Conservation (phyloP, 2,113 vertebrate genomes). For the Excalfactoria chinensis region DNA sequence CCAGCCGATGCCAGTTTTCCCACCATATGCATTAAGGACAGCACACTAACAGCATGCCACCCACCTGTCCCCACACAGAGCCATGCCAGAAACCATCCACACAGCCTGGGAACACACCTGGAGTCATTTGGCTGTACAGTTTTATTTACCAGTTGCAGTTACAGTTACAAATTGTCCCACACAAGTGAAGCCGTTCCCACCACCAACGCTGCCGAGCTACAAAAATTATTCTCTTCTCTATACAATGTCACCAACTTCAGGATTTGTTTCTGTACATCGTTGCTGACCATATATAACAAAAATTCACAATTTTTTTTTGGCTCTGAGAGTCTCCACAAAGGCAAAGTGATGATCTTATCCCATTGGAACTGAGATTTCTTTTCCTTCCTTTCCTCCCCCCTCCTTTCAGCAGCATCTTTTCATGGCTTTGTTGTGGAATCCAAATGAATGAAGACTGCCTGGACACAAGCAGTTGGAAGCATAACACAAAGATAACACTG, state of each 20-base stretch:
- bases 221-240: conserved; percentile 41
- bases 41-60: too few species aligned
- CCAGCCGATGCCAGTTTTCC: background rate
- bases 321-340: conserved; percentile 40
- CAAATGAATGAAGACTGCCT: background rate
- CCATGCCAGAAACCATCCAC: background rate
- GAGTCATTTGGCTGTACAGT: background rate
- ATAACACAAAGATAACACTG: background rate
- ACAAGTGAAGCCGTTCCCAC: conserved; percentile 20
- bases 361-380: background rate
- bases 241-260: background rate
- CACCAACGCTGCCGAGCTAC: conserved; percentile 4
- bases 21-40: rapidly evolving
- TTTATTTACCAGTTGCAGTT: conserved; percentile 56
- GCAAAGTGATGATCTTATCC: background rate
- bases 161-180: conserved; percentile 19
- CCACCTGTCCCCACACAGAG: rapidly evolving
- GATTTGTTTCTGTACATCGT: background rate
- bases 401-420: background rate
- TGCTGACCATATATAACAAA: background rate
- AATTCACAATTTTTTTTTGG: background rate
- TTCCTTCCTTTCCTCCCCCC: background rate
- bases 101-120: background rate
- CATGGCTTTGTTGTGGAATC: conserved; percentile 19
- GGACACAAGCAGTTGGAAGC: background rate